phyloP scores from a whole-genome alignment of 2,888 invertebrate genomes.

The Metopia argyrocephala region DNA sequence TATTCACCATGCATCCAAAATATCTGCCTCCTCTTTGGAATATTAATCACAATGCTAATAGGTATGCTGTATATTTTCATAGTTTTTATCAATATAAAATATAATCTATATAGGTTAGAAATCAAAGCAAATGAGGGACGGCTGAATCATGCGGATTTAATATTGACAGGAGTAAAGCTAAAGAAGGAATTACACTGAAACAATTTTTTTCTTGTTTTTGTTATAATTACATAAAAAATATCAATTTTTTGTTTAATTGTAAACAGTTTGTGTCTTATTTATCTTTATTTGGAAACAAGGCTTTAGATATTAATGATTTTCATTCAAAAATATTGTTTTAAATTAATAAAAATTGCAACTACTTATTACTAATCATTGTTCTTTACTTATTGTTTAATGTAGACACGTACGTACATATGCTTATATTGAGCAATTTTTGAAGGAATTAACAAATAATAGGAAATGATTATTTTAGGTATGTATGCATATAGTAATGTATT shows the following conservation, averaged over 20 bases:
- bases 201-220: not conserved
- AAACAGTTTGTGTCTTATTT: not conserved
- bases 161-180: slow-evolving; percentile 73
- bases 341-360: slow-evolving; percentile 12
- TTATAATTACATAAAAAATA: not conserved
- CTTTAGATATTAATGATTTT: slow-evolving; percentile 15
- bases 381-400: no score
- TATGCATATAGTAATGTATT: slow-evolving; percentile 3
- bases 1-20: slow-evolving; percentile 85
- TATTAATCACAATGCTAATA: slow-evolving; percentile 84
- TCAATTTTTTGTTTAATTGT: not conserved
- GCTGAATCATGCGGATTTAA: slow-evolving; percentile 77
- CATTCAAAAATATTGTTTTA: not conserved
- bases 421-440: slow-evolving; percentile 37
- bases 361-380: slow-evolving; percentile 34
- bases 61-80: slow-evolving; percentile 73
- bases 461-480: not conserved
- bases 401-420: not conserved
- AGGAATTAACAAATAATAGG: no score
- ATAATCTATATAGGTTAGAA: slow-evolving; percentile 78
- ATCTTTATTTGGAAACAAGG: slow-evolving; percentile 28
- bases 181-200: not conserved
- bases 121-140: slow-evolving; percentile 80
- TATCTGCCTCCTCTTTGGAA: slow-evolving; percentile 88
- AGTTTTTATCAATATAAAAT: not conserved